Percentiles rank a stretch among this genome's conserved stretches.
These are phyloP conservation scores for Cochlearius cochlearius DNA, from an alignment of 2,113 vertebrate species.

Conservation along the genomic window DNA sequence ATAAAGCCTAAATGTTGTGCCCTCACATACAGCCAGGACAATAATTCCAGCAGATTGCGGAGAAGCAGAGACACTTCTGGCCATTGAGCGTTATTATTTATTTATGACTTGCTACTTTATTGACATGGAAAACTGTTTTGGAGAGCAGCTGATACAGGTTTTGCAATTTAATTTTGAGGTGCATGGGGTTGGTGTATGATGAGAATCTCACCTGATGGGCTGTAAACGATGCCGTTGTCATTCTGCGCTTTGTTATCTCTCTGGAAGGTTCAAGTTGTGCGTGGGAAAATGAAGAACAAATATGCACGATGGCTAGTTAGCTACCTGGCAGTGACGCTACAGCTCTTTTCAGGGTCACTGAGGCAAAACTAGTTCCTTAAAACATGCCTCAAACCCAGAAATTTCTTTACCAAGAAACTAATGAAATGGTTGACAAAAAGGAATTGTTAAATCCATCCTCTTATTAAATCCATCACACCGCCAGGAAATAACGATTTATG, in stretches of 20 bases:
- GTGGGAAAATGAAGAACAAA: conserved; percentile 5
- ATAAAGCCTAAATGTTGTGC: not conserved
- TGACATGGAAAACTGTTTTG: not conserved
- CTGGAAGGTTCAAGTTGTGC: not conserved
- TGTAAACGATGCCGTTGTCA: not conserved
- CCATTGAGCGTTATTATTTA: fast-evolving
- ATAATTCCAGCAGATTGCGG: not conserved
- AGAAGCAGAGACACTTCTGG: not conserved
- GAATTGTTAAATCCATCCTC: not conserved
- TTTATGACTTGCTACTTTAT: not conserved
- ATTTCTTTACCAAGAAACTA: conserved; percentile 7
- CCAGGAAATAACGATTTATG: not conserved
- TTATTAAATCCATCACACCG: not conserved
- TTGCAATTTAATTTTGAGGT: not conserved
- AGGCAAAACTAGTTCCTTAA: conserved; percentile 11
- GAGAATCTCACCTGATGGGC: not conserved
- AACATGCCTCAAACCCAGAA: not conserved
- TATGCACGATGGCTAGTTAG: not conserved
- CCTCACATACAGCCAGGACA: not conserved
- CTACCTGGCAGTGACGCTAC: not conserved
- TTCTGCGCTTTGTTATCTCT: not conserved
- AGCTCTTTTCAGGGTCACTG: not conserved
- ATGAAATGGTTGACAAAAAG: not conserved
- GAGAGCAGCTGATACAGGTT: not conserved
- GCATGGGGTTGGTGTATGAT: not conserved